Base-by-base conservation (phyloP, 1,140 invertebrate genomes). In the Eriocheir sinensis region DNA sequence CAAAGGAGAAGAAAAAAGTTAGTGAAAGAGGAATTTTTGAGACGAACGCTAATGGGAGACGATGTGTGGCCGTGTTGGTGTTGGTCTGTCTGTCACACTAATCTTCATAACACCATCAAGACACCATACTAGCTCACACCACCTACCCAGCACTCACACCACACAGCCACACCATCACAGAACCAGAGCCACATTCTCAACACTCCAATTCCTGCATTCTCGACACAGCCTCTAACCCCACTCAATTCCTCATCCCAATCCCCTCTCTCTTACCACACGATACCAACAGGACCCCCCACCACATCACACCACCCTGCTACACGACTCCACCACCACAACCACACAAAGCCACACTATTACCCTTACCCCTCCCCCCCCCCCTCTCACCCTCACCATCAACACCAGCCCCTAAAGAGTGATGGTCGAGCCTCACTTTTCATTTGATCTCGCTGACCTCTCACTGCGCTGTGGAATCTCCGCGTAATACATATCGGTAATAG, bases 261-360 rank as follows among this genome's bases (percentile, higher is more conserved):
- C 17, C 9, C 17, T 72, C 6, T n/a, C 27, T 1, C 17, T n/a
- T n/a, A 72, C 60, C 60, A n/a, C 48, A 53, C 60, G 21, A n/a
- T n/a, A 72, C 17, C 21, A 72, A 2, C 21, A 12, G 44, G 4
- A 72, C 21, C 6, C 21, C 60, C 27, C 60, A 72, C 6, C 27
- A 8, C 53, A 72, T 21, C 53, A 72, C 53, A 8, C 44, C 44
- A 72, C 53, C 53, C 9, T 21, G n/a, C 60, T n/a, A 72, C 60
- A 72, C 17, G 21, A 72, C 0, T 3, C 48, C 60, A 72, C 89
- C 34, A 38, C 12, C 83, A 86, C 83, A 44, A 12, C n/a, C 53
- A 91, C 48, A 90, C 89, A 91, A 34, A 79, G n/a, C 60, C 60
- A n/a, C n/a, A 72, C 60, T 15, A 15, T 15, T n/a, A 72, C 60